Percentiles rank a stretch among this genome's conserved stretches.
Evolutionary conservation across 2,797 vertebrate species (phyloP).

Genomic region (Anolis apletophallus): DNA sequence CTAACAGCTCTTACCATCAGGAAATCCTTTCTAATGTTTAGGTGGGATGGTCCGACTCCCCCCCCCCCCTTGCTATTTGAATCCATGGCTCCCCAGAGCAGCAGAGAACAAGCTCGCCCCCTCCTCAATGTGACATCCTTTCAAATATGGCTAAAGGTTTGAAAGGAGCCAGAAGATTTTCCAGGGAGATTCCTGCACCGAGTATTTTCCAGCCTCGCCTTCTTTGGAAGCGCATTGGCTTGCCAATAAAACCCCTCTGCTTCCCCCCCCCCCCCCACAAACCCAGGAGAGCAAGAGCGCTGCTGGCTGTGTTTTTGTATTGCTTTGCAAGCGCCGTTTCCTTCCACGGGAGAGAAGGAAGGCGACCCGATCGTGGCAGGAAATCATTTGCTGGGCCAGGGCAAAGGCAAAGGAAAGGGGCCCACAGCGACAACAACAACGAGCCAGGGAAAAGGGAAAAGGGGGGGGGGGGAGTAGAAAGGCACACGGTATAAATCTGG

Average conservation of each 20-base stretch:
- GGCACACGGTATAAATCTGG: conserved; percentile 3
- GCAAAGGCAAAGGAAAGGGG: background rate
- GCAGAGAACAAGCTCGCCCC: no score
- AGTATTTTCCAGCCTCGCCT: background rate
- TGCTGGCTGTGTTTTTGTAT: no score
- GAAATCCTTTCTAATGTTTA: no score
- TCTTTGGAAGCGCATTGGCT: background rate
- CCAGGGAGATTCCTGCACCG: background rate
- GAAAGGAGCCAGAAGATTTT: no score
- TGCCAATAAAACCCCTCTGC: background rate
- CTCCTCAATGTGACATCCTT: no score
- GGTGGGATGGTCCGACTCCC: no score
- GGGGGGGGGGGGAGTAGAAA: background rate
- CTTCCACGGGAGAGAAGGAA: background rate
- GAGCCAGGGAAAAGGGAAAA: background rate
- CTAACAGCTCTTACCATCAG: no score
- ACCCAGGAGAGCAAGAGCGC: no score
- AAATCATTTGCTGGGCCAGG: conserved; percentile 9
- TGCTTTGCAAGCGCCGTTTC: background rate
- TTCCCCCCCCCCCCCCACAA: no score
- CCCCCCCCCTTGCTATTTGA: no score
- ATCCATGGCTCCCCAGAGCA: no score
- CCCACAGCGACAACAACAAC: background rate
- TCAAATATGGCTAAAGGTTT: no score
- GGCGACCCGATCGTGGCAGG: background rate